Evolutionary conservation across 2,797 vertebrate species (phyloP), one percentile per base, ranked within the genome.

Genomic region (Philypnodon macrostomus): DNA sequence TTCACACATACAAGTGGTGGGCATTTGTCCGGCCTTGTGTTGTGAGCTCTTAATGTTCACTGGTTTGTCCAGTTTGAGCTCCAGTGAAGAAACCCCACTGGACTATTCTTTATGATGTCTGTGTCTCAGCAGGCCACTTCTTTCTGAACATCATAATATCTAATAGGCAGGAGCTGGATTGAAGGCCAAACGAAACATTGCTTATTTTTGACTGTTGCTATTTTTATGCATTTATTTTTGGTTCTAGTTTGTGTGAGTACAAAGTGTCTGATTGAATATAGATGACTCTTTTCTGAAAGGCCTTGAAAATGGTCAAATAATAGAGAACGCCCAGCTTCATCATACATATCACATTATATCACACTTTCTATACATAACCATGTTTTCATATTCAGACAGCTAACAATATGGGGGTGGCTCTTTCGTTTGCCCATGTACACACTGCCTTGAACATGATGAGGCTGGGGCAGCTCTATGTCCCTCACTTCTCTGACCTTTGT

Each of bases 191-290:
- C 18, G 54, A 54, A 26, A 19, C 33, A n/a, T 23, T 33, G 48
- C 52, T 67, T 63, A 42, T 72, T 79, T 56, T 69, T 77, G 64
- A 70, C 55, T 53, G 37, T 51, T 77, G 16, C 83, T 88, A 87
- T 87, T 88, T 73, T 64, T 55, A 75, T 71, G 51, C 17, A 21
- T 60, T 69, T 62, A 47, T 57, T 35, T 47, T 47, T 59, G 37
- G 52, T 23, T 67, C 37, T n/a, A 35, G 63, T 72, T 76, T 61
- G 71, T 57, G 53, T 76, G 66, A 67, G 49, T 54, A 57, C 67
- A 67, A 75, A 79, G 55, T 71, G 67, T 73, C 63, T 60, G 58
- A 72, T 74, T 79, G 60, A 55, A 64, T 73, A 67, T 63, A 74
- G 62, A 79, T 79, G 70, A 47, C 65, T 65, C 40, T 48, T 33